These are phyloP conservation scores for Bombus superbus DNA, from an alignment of 1,140 invertebrate species.

Conservation along the genomic window DNA sequence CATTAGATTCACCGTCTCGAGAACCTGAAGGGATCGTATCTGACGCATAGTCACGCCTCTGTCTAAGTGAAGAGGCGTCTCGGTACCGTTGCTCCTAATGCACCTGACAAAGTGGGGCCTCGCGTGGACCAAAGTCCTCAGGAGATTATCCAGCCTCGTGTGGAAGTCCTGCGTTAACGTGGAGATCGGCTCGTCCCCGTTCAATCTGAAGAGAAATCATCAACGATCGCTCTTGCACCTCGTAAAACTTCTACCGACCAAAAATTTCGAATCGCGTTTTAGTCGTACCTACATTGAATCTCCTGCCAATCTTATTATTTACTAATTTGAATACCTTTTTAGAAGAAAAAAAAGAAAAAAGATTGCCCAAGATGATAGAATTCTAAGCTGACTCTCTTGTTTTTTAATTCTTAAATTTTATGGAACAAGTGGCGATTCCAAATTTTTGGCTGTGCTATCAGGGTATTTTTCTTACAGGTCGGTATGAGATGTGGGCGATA, in stretches of 20 bases:
- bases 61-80: conserved; percentile 91
- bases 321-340: not conserved
- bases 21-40: conserved; percentile 94
- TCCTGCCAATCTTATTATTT: too few species aligned
- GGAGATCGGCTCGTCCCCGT: conserved; percentile 94
- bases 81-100: conserved; percentile 92
- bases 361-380: not conserved
- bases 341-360: not conserved
- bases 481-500: conserved; percentile 95
- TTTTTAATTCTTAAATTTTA: too few species aligned
- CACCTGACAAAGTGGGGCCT: conserved; percentile 97
- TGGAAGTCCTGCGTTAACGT: conserved; percentile 98
- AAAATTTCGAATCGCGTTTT: too few species aligned
- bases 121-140: conserved; percentile 95
- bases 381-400: not conserved
- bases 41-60: conserved; percentile 91
- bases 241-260: too few species aligned
- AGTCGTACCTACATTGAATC: not conserved
- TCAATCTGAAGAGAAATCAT: conserved; percentile 84
- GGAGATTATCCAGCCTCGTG: conserved; percentile 94
- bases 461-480: conserved; percentile 85
- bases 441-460: too few species aligned
- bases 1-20: conserved; percentile 97
- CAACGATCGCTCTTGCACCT: not conserved
- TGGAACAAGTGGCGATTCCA: too few species aligned